These are phyloP conservation scores for Anhinga rufa DNA, from an alignment of 2,113 vertebrate species.

Conservation along the genomic window DNA sequence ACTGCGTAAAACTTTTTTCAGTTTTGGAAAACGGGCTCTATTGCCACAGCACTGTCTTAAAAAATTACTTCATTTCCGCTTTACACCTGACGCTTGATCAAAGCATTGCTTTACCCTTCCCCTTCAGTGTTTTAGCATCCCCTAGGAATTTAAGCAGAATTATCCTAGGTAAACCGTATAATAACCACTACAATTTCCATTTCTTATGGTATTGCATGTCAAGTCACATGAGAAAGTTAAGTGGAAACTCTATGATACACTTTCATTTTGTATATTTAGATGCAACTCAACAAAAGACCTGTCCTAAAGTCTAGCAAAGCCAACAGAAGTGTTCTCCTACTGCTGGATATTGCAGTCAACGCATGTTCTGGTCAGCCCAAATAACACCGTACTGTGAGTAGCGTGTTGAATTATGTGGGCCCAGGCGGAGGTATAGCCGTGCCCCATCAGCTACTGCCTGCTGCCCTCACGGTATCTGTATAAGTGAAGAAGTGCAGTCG, in stretches of 20 bases:
- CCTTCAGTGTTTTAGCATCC: neutral
- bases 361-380: neutral
- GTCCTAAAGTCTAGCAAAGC: neutral
- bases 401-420: neutral
- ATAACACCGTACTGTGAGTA: rapidly evolving
- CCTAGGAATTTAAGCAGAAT: neutral
- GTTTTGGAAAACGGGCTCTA: neutral
- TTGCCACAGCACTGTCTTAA: neutral
- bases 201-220: neutral
- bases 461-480: neutral
- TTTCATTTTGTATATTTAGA: neutral
- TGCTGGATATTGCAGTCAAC: neutral
- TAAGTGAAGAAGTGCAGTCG: neutral
- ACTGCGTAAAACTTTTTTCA: neutral
- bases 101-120: neutral
- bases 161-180: neutral
- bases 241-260: rapidly evolving
- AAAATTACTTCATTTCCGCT: neutral
- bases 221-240: rapidly evolving
- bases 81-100: neutral
- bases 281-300: neutral
- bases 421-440: neutral
- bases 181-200: neutral
- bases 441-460: neutral
- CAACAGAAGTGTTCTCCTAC: neutral